Percentiles rank a stretch among this genome's conserved stretches.
These are phyloP conservation scores for Scaeva pyrastri DNA, from an alignment of 2,888 invertebrate species.

Conservation along the genomic window DNA sequence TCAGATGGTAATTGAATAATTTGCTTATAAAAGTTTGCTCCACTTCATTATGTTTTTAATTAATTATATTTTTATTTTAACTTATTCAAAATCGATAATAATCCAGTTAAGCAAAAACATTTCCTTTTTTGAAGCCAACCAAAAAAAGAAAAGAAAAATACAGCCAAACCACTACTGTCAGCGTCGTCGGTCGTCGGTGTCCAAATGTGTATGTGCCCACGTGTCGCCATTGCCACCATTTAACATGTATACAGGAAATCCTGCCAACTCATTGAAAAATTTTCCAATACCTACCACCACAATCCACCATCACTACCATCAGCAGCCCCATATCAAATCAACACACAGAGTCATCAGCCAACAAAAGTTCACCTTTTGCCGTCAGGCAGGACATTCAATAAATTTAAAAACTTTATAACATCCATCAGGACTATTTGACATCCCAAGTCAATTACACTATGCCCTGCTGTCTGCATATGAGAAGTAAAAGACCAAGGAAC, in stretches of 20 bases:
- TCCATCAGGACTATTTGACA: slow-evolving; percentile 71
- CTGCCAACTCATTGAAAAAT: slow-evolving; percentile 68
- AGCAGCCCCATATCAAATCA: not conserved
- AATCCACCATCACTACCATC: not conserved
- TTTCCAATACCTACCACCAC: slow-evolving; percentile 1
- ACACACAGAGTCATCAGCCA: slow-evolving; percentile 46
- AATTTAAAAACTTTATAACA: slow-evolving; percentile 68
- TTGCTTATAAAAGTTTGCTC: too few relatives aligned
- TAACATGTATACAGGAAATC: slow-evolving; percentile 52
- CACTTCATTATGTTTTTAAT: too few relatives aligned
- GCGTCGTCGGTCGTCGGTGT: too few relatives aligned
- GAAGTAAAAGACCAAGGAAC: slow-evolving; percentile 18
- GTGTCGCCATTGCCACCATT: slow-evolving; percentile 50
- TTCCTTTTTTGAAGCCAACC: not conserved
- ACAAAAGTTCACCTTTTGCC: slow-evolving; percentile 51
- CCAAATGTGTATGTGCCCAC: slow-evolving; percentile 12
- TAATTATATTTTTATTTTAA: not conserved
- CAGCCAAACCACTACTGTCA: slow-evolving; percentile 1
- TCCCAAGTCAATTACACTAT: slow-evolving; percentile 65
- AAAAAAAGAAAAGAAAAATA: not conserved
- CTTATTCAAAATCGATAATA: not conserved
- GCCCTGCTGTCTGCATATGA: slow-evolving; percentile 57
- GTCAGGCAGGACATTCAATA: slow-evolving; percentile 69
- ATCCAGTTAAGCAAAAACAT: not conserved
- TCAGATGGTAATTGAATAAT: too few relatives aligned